Base-by-base conservation (phyloP, 1,140 invertebrate species). In the Bathynomus jamesi region DNA sequence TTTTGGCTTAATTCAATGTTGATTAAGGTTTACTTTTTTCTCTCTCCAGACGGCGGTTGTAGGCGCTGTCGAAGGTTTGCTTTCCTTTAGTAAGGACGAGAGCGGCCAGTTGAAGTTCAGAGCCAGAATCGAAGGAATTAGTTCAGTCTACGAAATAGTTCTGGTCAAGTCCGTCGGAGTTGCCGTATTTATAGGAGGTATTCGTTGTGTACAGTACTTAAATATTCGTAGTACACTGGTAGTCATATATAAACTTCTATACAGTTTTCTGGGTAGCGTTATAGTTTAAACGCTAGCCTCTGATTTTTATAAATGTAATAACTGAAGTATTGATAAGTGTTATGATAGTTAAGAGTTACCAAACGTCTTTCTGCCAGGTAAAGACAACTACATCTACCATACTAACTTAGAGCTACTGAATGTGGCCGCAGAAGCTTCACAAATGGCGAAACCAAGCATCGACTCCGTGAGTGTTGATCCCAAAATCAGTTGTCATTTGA, bases 371-470 rank as follows among this genome's bases (percentile, higher is more conserved):
- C 67, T 66, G 70, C 0, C 73, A 84, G 87, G 88, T 0, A 84
- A 86, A 70, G 87, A 87, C n/a, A 84, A 88, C 40, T 82, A 85
- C 30, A 80, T 92, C 0, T 85, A 89, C 11, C 84, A 84, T 24
- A 87, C 87, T 76, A 87, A 89, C 78, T 83, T 89, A 40, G 84
- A 87, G 25, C 84, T 89, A 76, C 77, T 91, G 24, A 85, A 86
- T 65, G 85, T 84, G 60, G 85, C 87, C 67, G 85, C 86, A 2
- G 80, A 87, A 53, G 84, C 87, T 17, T 85, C 85, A 11, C 82
- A 85, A 17, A 86, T 84, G 77, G 85, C 85, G 11, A 87, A 86
- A 77, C 88, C 85, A 53, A 85, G 86, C 0, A 81, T 90, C n/a
- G 86, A 83, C 72, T 84, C 86, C 0, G 85, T 83, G 8, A 78